A percentile compares a stretch with the other conserved stretches of the same genome.
phyloP scores from a whole-genome alignment of 2,113 vertebrate species.

The Notarius lentiginosus region DNA sequence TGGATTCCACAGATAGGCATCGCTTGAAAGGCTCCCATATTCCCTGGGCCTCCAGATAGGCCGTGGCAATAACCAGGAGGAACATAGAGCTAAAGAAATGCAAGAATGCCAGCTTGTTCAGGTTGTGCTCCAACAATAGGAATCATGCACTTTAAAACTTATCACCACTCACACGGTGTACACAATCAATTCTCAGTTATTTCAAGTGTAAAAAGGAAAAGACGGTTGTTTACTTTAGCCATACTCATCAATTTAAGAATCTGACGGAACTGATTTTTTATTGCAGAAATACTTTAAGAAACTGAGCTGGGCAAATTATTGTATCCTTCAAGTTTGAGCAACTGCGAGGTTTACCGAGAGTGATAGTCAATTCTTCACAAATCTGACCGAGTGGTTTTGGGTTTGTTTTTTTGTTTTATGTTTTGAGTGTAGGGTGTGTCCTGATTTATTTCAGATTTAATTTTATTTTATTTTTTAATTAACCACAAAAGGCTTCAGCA shows the following conservation, averaged over 20 bases:
- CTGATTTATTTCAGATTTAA: too few relatives aligned
- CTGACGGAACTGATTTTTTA: background rate
- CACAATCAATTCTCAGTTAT: background rate
- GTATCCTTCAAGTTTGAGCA: background rate
- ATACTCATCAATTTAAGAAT: background rate
- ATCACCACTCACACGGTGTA: background rate
- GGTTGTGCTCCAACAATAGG: background rate
- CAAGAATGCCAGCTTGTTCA: background rate
- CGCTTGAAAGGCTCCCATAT: slow-evolving; percentile 97
- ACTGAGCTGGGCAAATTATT: background rate
- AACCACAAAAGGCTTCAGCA: background rate
- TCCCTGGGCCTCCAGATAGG: slow-evolving; percentile 97
- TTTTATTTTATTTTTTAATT: background rate
- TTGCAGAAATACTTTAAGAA: background rate
- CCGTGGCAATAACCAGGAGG: slow-evolving; percentile 91
- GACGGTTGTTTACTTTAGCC: background rate
- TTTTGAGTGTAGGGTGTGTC: too few relatives aligned
- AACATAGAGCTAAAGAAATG: slow-evolving; percentile 83
- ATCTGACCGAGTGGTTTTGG: background rate
- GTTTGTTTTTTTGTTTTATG: background rate
- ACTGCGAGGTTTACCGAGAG: background rate
- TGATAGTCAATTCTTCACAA: background rate
- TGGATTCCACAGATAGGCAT: slow-evolving; percentile 89
- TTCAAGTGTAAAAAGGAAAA: background rate
- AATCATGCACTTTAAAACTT: background rate